These are phyloP conservation scores for Ariolimax columbianus DNA, from an alignment of 2,888 invertebrate species.

Conservation along the genomic window DNA sequence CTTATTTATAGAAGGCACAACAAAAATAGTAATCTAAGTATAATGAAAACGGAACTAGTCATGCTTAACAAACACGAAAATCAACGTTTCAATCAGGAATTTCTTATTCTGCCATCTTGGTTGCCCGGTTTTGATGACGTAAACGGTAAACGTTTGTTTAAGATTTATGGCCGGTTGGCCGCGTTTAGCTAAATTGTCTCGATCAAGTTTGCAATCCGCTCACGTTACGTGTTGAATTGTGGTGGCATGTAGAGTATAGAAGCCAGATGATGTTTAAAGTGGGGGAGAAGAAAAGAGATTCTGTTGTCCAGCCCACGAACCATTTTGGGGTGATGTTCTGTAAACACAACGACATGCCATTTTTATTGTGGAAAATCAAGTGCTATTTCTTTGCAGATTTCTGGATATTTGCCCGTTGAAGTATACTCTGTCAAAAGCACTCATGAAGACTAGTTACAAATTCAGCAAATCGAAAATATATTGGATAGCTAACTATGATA, in stretches of 20 bases:
- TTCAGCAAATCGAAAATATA: too few relatives aligned
- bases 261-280: not conserved
- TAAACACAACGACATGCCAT: not conserved
- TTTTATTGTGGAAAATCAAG: not conserved
- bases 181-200: slow-evolving; percentile 14
- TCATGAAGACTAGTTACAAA: too few relatives aligned
- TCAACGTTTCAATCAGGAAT: not conserved
- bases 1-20: not conserved
- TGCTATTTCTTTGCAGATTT: too few relatives aligned
- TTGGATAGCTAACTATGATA: too few relatives aligned
- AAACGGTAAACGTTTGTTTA: not conserved
- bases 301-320: not conserved
- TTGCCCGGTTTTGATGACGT: not conserved
- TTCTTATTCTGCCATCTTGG: not conserved
- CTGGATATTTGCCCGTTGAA: too few relatives aligned
- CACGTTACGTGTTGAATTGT: not conserved
- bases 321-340: not conserved
- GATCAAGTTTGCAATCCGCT: not conserved
- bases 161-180: slow-evolving; percentile 13
- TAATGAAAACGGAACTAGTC: not conserved
- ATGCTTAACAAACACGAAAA: not conserved
- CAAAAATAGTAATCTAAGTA: not conserved
- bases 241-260: not conserved
- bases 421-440: too few relatives aligned
- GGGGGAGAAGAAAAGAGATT: not conserved